These are phyloP conservation scores for Chorisops tibialis DNA, from an alignment of 2,888 invertebrate species.

Conservation along the genomic window DNA sequence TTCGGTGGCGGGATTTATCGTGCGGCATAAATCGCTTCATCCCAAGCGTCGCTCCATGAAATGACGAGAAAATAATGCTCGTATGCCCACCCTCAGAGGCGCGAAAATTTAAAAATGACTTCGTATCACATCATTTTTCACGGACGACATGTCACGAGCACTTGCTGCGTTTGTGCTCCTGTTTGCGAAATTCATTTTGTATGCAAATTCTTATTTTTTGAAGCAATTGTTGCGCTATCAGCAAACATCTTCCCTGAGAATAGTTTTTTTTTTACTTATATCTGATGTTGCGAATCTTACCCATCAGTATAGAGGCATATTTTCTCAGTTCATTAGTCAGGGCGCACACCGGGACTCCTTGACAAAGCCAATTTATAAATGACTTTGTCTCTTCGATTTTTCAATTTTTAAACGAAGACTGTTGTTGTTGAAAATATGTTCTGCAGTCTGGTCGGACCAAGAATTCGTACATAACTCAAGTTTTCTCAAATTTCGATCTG, in stretches of 20 bases:
- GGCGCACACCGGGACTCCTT: constrained; percentile 1
- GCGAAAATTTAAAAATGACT: constrained; percentile 17
- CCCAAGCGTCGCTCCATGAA: not conserved
- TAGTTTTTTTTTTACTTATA: not conserved
- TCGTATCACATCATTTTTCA: constrained; percentile 25
- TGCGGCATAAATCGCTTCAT: constrained; percentile 15
- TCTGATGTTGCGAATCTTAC: not conserved
- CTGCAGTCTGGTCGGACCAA: too few relatives aligned
- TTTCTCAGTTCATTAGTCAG: constrained; percentile 18
- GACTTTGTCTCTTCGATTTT: constrained; percentile 4
- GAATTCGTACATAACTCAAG: too few relatives aligned
- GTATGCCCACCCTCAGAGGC: not conserved
- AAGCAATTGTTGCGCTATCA: constrained; percentile 8
- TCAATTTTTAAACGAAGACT: not conserved
- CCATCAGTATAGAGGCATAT: not conserved
- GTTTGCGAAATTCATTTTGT: constrained; percentile 15
- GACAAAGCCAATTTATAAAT: constrained; percentile 17
- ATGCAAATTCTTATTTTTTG: constrained; percentile 10
- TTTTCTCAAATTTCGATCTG: not conserved
- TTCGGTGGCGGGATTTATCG: constrained; percentile 9
- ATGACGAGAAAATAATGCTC: constrained; percentile 18
- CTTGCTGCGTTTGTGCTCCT: constrained; percentile 10
- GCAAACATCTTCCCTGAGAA: not conserved
- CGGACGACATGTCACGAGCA: constrained; percentile 20
- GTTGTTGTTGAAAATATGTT: not conserved